phyloP scores from a whole-genome alignment of 2,113 vertebrate genomes.

The Marmota monax region DNA sequence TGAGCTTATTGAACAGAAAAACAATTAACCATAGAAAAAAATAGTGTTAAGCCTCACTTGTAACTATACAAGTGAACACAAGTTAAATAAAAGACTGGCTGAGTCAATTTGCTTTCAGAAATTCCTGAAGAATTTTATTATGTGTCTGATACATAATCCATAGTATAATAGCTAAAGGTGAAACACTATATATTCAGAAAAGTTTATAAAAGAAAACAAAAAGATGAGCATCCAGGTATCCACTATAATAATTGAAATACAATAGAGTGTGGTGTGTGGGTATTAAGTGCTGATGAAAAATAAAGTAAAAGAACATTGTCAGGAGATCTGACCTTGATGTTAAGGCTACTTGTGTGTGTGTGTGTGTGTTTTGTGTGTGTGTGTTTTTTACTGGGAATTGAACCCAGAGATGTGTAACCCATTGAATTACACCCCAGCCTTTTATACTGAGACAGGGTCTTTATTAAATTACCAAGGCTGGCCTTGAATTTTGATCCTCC shows the following conservation, averaged over 20 bases:
- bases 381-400: no score
- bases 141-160: background rate
- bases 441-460: no score
- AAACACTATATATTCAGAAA: background rate
- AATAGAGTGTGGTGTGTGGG: background rate
- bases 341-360: background rate
- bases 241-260: background rate
- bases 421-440: no score
- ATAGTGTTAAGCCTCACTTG: background rate
- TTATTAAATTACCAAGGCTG: no score
- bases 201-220: background rate
- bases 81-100: background rate
- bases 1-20: background rate
- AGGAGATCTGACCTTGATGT: background rate
- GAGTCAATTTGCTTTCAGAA: background rate
- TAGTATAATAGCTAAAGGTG: background rate
- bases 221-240: no score
- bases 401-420: no score
- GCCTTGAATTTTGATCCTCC: no score
- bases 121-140: background rate
- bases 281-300: background rate
- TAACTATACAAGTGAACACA: background rate
- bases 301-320: background rate
- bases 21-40: background rate
- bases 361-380: no score